Percentiles rank a stretch among this genome's conserved stretches.
Conservation (phyloP, 2,888 invertebrate genomes). For the Cheilosia impressa region DNA sequence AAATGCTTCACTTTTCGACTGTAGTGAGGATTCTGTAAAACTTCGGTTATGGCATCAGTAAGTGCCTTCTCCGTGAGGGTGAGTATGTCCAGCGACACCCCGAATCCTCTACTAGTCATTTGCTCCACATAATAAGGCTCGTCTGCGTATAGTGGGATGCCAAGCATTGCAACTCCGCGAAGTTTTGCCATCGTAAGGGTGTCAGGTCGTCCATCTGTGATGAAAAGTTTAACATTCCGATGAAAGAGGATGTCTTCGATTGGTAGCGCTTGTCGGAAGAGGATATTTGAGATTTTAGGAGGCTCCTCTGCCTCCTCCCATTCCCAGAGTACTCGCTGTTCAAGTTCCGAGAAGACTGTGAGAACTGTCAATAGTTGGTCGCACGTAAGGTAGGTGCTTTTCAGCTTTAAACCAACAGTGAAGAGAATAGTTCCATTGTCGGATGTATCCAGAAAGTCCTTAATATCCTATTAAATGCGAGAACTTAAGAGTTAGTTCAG, state of each 20-base stretch:
- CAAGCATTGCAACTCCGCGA: slow-evolving; percentile 52
- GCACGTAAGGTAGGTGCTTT: slow-evolving; percentile 82
- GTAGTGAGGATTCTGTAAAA: slow-evolving; percentile 78
- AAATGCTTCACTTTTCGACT: slow-evolving; percentile 81
- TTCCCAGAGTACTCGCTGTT: slow-evolving; percentile 88
- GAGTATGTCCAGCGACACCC: slow-evolving; percentile 77
- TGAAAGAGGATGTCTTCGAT: slow-evolving; percentile 33
- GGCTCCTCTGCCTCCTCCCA: slow-evolving; percentile 85
- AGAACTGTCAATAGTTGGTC: slow-evolving; percentile 85
- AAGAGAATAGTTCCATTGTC: slow-evolving; percentile 84
- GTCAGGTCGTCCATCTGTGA: slow-evolving; percentile 45
- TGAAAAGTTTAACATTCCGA: slow-evolving; percentile 76
- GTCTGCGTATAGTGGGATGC: slow-evolving; percentile 77
- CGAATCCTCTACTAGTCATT: slow-evolving; percentile 78
- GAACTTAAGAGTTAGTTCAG: no score
- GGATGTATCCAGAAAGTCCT: slow-evolving; percentile 80
- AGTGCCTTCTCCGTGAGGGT: slow-evolving; percentile 76
- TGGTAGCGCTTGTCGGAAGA: neutral
- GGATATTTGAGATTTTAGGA: slow-evolving; percentile 6
- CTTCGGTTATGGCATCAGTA: slow-evolving; percentile 76
- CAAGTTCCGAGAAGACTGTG: slow-evolving; percentile 85
- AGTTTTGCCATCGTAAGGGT: slow-evolving; percentile 2
- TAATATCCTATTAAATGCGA: slow-evolving; percentile 78
- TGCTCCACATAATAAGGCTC: slow-evolving; percentile 79
- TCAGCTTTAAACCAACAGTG: slow-evolving; percentile 83